Evolutionary conservation across 2,888 invertebrate species (phyloP), one percentile per base, ranked within the genome.

Genomic region (Glomeris marginata): DNA sequence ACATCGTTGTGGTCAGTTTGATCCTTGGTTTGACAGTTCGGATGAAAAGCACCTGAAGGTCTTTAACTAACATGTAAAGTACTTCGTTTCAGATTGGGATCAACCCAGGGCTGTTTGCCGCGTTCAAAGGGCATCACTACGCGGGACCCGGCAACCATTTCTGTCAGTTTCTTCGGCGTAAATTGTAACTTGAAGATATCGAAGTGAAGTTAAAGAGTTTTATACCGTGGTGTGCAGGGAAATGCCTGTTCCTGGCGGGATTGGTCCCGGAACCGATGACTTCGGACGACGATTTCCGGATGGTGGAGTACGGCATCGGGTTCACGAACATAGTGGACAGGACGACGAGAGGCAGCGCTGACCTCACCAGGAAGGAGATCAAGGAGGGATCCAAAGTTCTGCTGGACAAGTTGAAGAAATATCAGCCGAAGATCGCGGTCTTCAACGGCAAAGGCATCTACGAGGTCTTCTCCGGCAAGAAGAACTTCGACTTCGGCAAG

Each of bases 391-490:
- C 86, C 57, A 82, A 84, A 61, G 77, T 87, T 61, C 71, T 95
- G 58, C 73, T 84, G 59, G 88, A 88, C 64, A 95, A 95, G 71
- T 73, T 95, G 61, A 79, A 81, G 69, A 81, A 84, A 65, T 94
- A 81, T 74, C 81, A 83, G 62, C 95, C 95, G 58, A 95, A 94
- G 75, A 88, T 94, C 60, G 92, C 91, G 48, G 92, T 91, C 43
- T 94, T 94, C 69, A 95, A 95, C 74, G 95, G 95, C n/a, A 95
- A 95, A 74, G 78, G 94, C 60, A 95, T 95, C 62, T 95, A 92
- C 71, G 94, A 95, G 71, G 87, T 94, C 44, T 95, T 92, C 74
- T 87, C 88, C 53, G 94, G 94, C 15, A 90, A 90, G 71, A 94
- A 94, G 70, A 91, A 95, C 69, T 94, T 95, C 69, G 82, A 85